Evolutionary conservation across 2,888 invertebrate genomes (phyloP).

Genomic region (Dicroscelio sp.): DNA sequence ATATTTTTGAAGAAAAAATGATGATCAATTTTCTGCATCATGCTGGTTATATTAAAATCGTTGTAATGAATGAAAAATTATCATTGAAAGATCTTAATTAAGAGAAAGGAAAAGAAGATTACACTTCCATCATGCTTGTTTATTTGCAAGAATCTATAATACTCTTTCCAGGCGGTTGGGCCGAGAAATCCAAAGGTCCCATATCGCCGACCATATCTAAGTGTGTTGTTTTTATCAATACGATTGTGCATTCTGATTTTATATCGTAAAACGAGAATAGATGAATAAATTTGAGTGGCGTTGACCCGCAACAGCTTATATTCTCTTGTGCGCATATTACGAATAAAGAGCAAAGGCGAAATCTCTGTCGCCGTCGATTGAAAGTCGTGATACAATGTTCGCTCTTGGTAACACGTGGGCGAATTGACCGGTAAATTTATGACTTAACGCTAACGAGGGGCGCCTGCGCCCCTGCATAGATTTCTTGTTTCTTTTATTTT

Average conservation of each 20-base stretch:
- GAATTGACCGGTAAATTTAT: constrained; percentile 69
- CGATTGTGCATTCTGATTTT: constrained; percentile 82
- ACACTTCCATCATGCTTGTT: constrained; percentile 79
- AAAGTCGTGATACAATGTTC: constrained; percentile 65
- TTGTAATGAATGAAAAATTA: too few relatives aligned
- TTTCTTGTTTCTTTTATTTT: constrained; percentile 51
- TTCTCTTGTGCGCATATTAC: constrained; percentile 81
- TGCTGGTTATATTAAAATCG: too few relatives aligned
- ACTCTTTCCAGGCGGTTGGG: constrained; percentile 74
- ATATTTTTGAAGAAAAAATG: too few relatives aligned
- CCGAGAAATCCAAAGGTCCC: constrained; percentile 64
- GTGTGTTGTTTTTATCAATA: constrained; percentile 81
- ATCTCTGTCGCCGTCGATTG: constrained; percentile 75
- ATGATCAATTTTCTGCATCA: too few relatives aligned
- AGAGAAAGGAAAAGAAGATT: constrained; percentile 16
- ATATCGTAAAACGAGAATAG: constrained; percentile 83
- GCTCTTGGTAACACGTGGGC: constrained; percentile 57
- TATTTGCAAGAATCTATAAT: constrained; percentile 83
- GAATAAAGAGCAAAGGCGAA: constrained; percentile 82
- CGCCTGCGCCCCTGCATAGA: constrained; percentile 83
- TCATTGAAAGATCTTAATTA: too few relatives aligned
- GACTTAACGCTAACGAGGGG: constrained; percentile 83
- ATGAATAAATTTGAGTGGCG: constrained; percentile 82
- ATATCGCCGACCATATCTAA: constrained; percentile 79
- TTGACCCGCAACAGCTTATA: constrained; percentile 87